Evolutionary conservation across 2,888 invertebrate species (phyloP), one percentile per base, ranked within the genome.

Genomic region (Machimus atricapillus): DNA sequence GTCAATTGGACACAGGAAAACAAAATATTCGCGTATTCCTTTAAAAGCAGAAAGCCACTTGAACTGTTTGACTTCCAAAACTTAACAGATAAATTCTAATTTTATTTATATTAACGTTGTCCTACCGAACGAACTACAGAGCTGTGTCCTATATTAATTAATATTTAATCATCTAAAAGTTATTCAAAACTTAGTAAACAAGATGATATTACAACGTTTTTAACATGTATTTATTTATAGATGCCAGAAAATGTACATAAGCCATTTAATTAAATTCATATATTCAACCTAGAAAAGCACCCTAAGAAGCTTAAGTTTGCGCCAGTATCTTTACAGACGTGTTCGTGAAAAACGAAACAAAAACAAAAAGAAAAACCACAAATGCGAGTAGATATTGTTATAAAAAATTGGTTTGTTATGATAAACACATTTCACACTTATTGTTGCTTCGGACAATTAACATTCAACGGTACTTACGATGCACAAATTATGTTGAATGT

Each of bases 401-500:
- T 52, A 79, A 23, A 79, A 79, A 79, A 79, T 52, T 79, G 79
- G 16, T 52, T 79, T 31, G 56, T 79, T 79, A 79, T 52, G 23
- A n/a, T 79, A 52, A 79, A 79, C 79, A 79, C 79, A 52, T 6
- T 23, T 16, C 79, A 79, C 79, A 79, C 79, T 43, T 46, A 78
- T 16, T 40, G 66, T 66, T 66, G 66, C 40, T 78, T 79, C 46
- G 31, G 46, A 79, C 79, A 79, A 79, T 79, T 14, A 52, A 79
- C 16, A 79, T 23, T 46, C 46, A 79, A 27, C 52, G 31, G 52
- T 79, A 79, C 79, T 79, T 79, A 79, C 79, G 79, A 52, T 46
- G 66, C 66, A 66, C 23, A 66, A 66, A 27, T 19, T 66, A 66
- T 58, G 66, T 66, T 66, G 66, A 66, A 66, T 66, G 66, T 27